A percentile compares a stretch with the other conserved stretches of the same genome.
Conservation (phyloP, 2,113 vertebrate species). For the Pangasianodon gigas region DNA sequence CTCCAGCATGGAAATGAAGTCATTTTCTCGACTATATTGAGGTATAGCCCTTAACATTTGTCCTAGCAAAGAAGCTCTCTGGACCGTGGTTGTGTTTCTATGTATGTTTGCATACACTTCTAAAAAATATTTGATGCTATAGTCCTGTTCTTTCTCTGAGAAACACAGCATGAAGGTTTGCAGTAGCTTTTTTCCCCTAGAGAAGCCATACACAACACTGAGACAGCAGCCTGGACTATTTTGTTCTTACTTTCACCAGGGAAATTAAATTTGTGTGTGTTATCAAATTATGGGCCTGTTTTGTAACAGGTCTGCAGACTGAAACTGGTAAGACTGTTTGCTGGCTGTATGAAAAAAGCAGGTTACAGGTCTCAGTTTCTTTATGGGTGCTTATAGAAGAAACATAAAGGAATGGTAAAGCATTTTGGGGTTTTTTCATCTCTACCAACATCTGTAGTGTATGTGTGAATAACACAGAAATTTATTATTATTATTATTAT, state of each 20-base stretch:
- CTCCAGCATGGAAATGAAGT: background rate
- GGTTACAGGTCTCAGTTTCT: slow-evolving; percentile 5
- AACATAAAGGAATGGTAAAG: background rate
- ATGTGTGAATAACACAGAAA: background rate
- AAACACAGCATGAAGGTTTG: background rate
- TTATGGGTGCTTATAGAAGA: background rate
- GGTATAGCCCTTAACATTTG: background rate
- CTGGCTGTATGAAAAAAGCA: background rate
- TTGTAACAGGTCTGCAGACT: slow-evolving; percentile 30
- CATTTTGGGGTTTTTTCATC: background rate
- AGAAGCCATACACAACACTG: slow-evolving; percentile 4
- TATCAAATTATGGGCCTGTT: slow-evolving; percentile 25
- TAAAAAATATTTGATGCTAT: background rate
- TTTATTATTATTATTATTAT: too few relatives aligned
- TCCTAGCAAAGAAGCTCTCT: background rate
- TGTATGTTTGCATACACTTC: background rate
- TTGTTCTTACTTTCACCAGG: slow-evolving; percentile 21
- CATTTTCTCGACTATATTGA: background rate
- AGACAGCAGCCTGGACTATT: slow-evolving; percentile 14
- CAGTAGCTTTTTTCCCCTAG: background rate
- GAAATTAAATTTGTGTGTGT: slow-evolving; percentile 34
- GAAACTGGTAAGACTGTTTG: slow-evolving; percentile 10
- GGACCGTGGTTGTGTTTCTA: background rate
- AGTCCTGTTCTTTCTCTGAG: background rate
- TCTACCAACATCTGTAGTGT: background rate